Base-by-base conservation (phyloP, 2,797 vertebrate species). In the Pampus argenteus region DNA sequence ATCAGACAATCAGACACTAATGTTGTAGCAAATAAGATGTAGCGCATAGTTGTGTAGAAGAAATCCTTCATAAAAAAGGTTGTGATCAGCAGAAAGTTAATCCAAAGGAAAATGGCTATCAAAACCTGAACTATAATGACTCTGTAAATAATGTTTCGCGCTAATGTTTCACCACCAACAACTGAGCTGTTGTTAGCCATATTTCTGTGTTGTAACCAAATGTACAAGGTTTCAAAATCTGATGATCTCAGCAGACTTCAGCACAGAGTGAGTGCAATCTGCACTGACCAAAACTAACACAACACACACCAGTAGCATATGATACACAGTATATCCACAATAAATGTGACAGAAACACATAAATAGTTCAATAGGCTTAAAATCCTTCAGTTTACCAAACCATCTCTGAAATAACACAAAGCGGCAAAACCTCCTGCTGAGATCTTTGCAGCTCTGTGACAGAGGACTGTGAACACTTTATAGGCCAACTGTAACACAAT, bases 21-120 rank as follows among this genome's bases (percentile, higher is more conserved):
- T 2, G 82, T 86, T 42, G 59, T 74, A 25, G 76, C 85, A 67
- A 94, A 93, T 9, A 93, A 75, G 45, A 93, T 72, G 34, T 94
- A 93, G 3, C 91, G 88, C 31, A 83, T 85, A 25, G 76, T 88
- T 28, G 57, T 79, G 44, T 74, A 76, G 58, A 93, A 92, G 2
- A 42, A 25, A 0, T 84, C 70, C 38, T 88, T 91, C 60, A 68
- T 81, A 17, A 86, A 77, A 66, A 92, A 89, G 0, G 74, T 91
- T 59, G 44, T 54, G 9, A 92, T 86, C 17, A 90, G 66, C 9
- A 88, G 4, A 18, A 62, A 9, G 51, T 93, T 92, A 6, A 93
- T 78, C 70, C 42, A 85, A 2, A 93, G 87, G 7, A 92, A 91
- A 25, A 85, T 0, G 2, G 6, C 20, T 2, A 91, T 64, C 6